Conservation (phyloP, 30 jellyfish, hydroid and myxozoan species). For the Aurelia aurita complex sp. Pacific region DNA sequence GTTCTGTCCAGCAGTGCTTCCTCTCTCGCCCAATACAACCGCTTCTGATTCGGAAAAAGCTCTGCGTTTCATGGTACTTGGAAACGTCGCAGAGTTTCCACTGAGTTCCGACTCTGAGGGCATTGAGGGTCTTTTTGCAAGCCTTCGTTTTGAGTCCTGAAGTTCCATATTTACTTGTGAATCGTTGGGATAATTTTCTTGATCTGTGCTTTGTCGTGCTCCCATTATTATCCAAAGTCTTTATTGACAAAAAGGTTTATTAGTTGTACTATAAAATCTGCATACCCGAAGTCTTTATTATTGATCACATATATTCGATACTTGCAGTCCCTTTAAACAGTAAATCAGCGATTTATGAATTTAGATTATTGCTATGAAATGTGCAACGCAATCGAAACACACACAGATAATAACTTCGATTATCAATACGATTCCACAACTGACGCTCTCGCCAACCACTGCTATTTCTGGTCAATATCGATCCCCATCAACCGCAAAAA, state of each 20-base stretch:
- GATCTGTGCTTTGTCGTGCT: slow-evolving; percentile 41
- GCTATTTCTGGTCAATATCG: too few relatives aligned
- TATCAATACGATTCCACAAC: too few relatives aligned
- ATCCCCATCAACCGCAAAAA: too few relatives aligned
- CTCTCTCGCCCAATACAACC: slow-evolving; percentile 38
- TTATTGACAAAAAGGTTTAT: not conserved
- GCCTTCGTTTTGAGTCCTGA: not conserved
- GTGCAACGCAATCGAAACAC: too few relatives aligned
- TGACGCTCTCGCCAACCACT: too few relatives aligned
- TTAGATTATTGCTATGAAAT: too few relatives aligned
- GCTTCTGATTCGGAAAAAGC: slow-evolving; percentile 72
- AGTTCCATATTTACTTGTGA: not conserved
- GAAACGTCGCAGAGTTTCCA: not conserved
- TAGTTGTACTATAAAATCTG: too few relatives aligned
- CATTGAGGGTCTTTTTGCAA: slow-evolving; percentile 46
- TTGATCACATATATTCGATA: too few relatives aligned
- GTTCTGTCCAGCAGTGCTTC: not conserved
- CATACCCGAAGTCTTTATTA: too few relatives aligned
- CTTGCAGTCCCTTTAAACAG: too few relatives aligned
- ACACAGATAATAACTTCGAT: too few relatives aligned
- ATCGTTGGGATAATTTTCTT: not conserved
- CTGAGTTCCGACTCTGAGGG: slow-evolving; percentile 17
- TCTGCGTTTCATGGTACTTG: slow-evolving; percentile 1
- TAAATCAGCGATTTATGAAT: too few relatives aligned
- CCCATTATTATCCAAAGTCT: slow-evolving; percentile 8